Evolutionary conservation across 2,888 invertebrate species (phyloP).

Genomic region (Thelaira solivaga): DNA sequence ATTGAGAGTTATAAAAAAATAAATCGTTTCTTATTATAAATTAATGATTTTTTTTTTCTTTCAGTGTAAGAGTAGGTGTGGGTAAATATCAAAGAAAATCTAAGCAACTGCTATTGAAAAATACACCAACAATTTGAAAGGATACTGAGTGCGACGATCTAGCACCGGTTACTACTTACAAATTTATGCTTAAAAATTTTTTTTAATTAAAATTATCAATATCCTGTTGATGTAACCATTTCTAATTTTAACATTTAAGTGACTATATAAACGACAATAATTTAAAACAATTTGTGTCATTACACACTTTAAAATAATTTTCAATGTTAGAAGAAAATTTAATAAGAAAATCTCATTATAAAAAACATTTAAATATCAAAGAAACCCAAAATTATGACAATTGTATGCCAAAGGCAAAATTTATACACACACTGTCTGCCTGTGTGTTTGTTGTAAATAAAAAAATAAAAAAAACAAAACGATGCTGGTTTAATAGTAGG

Average conservation of each 20-base stretch:
- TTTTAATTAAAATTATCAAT: slow-evolving; percentile 12
- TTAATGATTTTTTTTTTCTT: no score
- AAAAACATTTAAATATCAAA: slow-evolving; percentile 75
- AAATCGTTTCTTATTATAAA: no score
- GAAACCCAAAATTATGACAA: slow-evolving; percentile 65
- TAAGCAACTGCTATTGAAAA: no score
- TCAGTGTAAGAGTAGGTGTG: no score
- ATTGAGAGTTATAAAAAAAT: no score
- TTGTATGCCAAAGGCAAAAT: slow-evolving; percentile 55
- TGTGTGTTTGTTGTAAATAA: no score
- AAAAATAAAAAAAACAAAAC: slow-evolving; percentile 47
- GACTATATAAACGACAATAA: slow-evolving; percentile 40
- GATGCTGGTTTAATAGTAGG: slow-evolving; percentile 46
- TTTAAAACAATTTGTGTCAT: slow-evolving; percentile 51
- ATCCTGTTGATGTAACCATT: slow-evolving; percentile 17
- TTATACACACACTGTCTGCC: no score
- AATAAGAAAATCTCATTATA: slow-evolving; percentile 73
- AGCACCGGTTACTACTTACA: no score
- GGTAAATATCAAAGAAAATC: no score
- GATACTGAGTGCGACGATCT: no score
- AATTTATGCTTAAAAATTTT: slow-evolving; percentile 6
- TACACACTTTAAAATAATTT: slow-evolving; percentile 37
- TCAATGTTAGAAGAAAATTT: slow-evolving; percentile 29
- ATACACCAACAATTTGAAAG: no score
- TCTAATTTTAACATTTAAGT: neutral